A percentile compares a stretch with the other conserved stretches of the same genome.
Evolutionary conservation across 2,113 vertebrate genomes (phyloP).

Genomic region (Rhinoderma darwinii): DNA sequence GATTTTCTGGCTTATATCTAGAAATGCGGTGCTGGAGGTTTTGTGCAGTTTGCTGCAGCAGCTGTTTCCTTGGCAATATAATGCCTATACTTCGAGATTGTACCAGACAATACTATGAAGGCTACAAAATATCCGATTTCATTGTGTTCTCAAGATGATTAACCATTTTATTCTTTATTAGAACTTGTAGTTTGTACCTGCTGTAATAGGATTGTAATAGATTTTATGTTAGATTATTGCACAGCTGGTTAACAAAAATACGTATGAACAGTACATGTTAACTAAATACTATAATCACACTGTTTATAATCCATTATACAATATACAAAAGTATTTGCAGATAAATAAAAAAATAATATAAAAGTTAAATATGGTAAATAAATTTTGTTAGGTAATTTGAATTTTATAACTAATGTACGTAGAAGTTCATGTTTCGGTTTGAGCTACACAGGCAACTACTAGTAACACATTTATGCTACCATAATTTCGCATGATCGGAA

Average conservation of each 20-base stretch:
- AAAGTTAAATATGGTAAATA: background rate
- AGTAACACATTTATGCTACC: no score
- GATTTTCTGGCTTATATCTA: constrained; percentile 18
- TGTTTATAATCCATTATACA: background rate
- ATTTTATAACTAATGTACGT: no score
- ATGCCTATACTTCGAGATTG: background rate
- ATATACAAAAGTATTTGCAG: background rate
- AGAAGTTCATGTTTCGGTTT: no score
- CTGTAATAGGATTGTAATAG: constrained; percentile 14
- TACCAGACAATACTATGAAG: constrained; percentile 22
- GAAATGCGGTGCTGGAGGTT: constrained; percentile 8
- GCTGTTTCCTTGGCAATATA: constrained; percentile 45
- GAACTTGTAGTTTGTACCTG: background rate
- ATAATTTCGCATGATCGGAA: no score
- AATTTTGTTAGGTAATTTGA: no score
- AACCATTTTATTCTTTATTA: constrained; percentile 13
- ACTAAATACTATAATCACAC: background rate
- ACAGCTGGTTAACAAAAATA: constrained; percentile 18
- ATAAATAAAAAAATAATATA: background rate
- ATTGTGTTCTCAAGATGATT: background rate
- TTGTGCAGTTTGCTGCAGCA: constrained; percentile 26
- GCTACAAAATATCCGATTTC: background rate
- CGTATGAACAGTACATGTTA: background rate
- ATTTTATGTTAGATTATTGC: background rate
- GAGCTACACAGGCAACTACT: no score